Percentiles rank a stretch among this genome's conserved stretches.
phyloP scores from a whole-genome alignment of 2,113 vertebrate genomes.

The Haliaeetus leucogaster region DNA sequence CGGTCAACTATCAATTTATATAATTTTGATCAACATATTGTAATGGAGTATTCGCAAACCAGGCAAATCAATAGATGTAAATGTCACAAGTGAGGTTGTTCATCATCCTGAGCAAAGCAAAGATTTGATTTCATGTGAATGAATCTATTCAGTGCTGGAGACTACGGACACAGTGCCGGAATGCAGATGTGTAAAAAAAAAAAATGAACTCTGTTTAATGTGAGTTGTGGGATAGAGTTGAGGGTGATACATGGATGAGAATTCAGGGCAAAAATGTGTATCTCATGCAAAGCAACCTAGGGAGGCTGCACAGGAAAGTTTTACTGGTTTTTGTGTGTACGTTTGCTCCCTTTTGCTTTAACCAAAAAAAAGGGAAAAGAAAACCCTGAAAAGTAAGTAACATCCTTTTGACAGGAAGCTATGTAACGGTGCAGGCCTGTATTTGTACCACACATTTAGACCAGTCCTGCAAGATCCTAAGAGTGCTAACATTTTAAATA shows the following conservation, averaged over 20 bases:
- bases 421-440: background rate
- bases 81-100: background rate
- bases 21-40: background rate
- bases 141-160: background rate
- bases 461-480: background rate
- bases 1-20: background rate
- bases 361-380: background rate
- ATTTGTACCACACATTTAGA: background rate
- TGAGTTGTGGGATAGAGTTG: background rate
- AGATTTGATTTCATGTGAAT: background rate
- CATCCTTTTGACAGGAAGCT: background rate
- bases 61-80: background rate
- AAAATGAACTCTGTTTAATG: background rate
- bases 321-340: accelerated
- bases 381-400: background rate
- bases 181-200: background rate
- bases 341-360: background rate
- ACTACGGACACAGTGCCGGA: background rate
- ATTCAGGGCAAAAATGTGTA: background rate
- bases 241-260: background rate
- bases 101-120: background rate
- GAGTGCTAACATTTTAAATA: background rate
- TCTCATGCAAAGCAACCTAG: background rate
- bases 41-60: background rate
- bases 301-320: background rate